Evolutionary conservation across 2,888 invertebrate genomes (phyloP).

Genomic region (Xestia xanthographa): DNA sequence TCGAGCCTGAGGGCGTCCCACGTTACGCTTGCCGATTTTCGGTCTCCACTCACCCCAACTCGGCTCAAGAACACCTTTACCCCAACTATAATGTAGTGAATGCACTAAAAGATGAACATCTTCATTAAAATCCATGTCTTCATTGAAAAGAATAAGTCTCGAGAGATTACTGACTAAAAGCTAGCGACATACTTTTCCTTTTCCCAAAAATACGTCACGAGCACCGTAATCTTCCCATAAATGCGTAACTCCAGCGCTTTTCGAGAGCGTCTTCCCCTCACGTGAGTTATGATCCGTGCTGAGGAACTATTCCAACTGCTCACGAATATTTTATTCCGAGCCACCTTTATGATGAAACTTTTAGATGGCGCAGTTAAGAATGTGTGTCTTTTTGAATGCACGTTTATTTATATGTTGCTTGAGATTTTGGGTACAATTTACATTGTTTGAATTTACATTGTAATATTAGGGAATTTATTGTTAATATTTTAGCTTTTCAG

Average conservation of each 20-base stretch:
- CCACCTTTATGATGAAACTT: constrained; percentile 63
- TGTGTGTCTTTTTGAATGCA: constrained; percentile 38
- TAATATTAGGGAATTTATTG: neutral
- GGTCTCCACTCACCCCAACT: too few relatives aligned
- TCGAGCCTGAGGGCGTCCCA: too few relatives aligned
- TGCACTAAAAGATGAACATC: neutral
- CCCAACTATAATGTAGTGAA: neutral
- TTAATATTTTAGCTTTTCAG: neutral
- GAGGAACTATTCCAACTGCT: constrained; percentile 59
- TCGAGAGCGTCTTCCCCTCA: constrained; percentile 35
- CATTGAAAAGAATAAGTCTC: too few relatives aligned
- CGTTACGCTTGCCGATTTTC: too few relatives aligned
- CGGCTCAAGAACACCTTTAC: too few relatives aligned
- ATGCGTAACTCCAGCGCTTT: constrained; percentile 44
- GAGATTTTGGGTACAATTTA: neutral
- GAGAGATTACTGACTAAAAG: too few relatives aligned
- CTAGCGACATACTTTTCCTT: too few relatives aligned
- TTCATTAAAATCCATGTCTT: neutral
- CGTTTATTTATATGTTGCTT: constrained; percentile 15
- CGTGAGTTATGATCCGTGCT: constrained; percentile 53
- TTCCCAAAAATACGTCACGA: neutral
- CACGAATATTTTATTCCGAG: constrained; percentile 63
- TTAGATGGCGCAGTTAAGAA: constrained; percentile 37
- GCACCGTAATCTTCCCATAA: constrained; percentile 21
- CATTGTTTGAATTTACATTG: neutral